Evolutionary conservation across 2,113 vertebrate genomes (phyloP).

Genomic region (Candoia aspera): DNA sequence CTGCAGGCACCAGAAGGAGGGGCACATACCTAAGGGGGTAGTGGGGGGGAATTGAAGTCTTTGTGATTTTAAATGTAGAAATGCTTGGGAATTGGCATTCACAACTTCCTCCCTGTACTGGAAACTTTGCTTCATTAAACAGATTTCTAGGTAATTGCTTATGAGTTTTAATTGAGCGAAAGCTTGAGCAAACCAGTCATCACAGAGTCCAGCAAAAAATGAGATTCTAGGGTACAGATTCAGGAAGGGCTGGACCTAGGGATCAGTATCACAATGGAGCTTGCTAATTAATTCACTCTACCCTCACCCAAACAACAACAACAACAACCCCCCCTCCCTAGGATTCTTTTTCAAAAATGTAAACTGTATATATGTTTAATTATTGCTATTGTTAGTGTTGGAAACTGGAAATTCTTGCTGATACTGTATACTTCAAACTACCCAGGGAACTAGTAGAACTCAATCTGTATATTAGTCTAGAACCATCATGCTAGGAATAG

Average conservation of each 20-base stretch:
- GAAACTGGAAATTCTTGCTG: not conserved
- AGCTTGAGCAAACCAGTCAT: too few relatives aligned
- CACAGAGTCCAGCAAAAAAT: not conserved
- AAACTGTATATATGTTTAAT: not conserved
- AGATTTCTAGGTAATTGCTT: too few relatives aligned
- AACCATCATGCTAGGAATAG: not conserved
- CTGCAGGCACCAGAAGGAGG: too few relatives aligned
- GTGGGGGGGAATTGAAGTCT: too few relatives aligned
- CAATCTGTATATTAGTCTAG: not conserved
- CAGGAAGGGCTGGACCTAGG: not conserved
- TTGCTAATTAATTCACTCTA: not conserved
- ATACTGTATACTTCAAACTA: not conserved
- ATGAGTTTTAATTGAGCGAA: too few relatives aligned
- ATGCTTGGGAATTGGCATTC: too few relatives aligned
- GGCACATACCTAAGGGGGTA: too few relatives aligned
- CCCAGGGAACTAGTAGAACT: not conserved
- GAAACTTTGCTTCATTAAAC: too few relatives aligned
- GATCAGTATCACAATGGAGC: not conserved
- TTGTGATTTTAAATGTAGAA: too few relatives aligned
- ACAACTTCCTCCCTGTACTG: too few relatives aligned
- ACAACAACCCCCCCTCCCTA: not conserved
- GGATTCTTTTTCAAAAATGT: not conserved
- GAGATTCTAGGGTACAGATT: not conserved
- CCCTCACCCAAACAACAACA: not conserved
- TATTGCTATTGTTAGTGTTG: not conserved